phyloP scores from a whole-genome alignment of 2,113 vertebrate genomes.

The Toxotes chatareus region DNA sequence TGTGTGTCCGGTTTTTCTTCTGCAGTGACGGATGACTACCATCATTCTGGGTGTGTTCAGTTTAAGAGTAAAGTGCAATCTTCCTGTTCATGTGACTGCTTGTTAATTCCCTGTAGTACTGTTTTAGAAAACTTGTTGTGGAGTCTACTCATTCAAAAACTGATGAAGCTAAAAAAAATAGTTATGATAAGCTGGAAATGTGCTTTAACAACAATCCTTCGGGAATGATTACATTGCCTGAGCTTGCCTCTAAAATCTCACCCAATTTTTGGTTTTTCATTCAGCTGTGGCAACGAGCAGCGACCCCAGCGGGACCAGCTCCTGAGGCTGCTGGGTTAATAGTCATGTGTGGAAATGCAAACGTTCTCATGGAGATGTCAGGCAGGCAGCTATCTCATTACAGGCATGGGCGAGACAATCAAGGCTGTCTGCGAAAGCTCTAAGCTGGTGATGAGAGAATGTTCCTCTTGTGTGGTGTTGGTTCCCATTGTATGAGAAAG shows the following conservation, averaged over 20 bases:
- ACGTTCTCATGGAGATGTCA: slow-evolving; percentile 58
- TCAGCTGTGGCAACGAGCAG: slow-evolving; percentile 5
- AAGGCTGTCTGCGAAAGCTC: slow-evolving; percentile 42
- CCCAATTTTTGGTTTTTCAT: slow-evolving; percentile 17
- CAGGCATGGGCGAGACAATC: slow-evolving; percentile 47
- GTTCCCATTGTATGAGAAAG: slow-evolving; percentile 44
- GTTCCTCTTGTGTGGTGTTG: slow-evolving; percentile 32
- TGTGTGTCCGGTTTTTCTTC: neutral
- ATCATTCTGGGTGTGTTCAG: neutral
- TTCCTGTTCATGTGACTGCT: neutral
- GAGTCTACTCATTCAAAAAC: neutral
- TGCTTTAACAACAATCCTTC: too few species aligned
- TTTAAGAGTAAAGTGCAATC: neutral
- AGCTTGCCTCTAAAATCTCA: neutral
- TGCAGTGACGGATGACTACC: neutral
- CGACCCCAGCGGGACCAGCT: neutral
- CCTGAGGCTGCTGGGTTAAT: slow-evolving; percentile 36
- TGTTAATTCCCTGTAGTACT: neutral
- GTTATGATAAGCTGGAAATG: neutral
- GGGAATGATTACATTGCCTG: neutral
- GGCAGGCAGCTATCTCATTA: slow-evolving; percentile 50
- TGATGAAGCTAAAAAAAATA: neutral
- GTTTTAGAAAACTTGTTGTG: neutral
- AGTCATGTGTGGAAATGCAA: slow-evolving; percentile 38
- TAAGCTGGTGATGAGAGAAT: slow-evolving; percentile 46